Base-by-base conservation (phyloP, 2,113 vertebrate genomes). In the Vimba vimba region DNA sequence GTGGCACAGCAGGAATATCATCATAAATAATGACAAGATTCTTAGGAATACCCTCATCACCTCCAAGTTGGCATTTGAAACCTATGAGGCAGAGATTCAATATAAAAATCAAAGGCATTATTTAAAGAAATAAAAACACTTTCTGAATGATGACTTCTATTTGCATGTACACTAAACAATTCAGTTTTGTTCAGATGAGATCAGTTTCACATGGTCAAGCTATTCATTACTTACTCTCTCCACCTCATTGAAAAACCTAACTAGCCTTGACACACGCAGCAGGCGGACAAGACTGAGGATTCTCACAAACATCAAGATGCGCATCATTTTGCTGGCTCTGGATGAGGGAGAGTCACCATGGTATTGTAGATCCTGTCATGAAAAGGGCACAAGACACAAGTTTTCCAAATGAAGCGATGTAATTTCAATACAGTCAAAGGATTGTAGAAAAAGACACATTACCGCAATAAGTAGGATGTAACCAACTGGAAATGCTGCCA, bases 1-100 rank as follows among this genome's bases (percentile, higher is more conserved):
- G 89, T 95, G 95, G 82, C 94, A 95, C 82, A 95, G 88, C 82
- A 94, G 88, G 90, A 95, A 93, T 55, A 95, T 94, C 93, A 94
- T 94, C 90, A 93, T 94, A 88, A 94, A 95, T 33, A 95, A 89
- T 21, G 93, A 93, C 69, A 94, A 36, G 83, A 94, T 83, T 77
- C 93, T 92, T 86, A 94, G 93, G 88, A 95, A 92, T 36, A 95
- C 57, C 1, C 91, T 91, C 25, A 95, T 88, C 79, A 94, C 92
- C 88, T 95, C 94, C 91, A 94, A 66, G 87, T 94, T 95, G 33
- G 93, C 91, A 50, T 94, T 93, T 6, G 94, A 94, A 84, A 95
- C 93, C 94, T 95, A 86, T 23, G 11, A 9, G 50, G 5, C 3
- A 85, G n/a, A 66, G n/a, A 45, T 52, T 25, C 15, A 76, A 76